A percentile compares a stretch with the other conserved stretches of the same genome.
Evolutionary conservation across 2,888 invertebrate species (phyloP).

Genomic region (Drosophila niveifrons): DNA sequence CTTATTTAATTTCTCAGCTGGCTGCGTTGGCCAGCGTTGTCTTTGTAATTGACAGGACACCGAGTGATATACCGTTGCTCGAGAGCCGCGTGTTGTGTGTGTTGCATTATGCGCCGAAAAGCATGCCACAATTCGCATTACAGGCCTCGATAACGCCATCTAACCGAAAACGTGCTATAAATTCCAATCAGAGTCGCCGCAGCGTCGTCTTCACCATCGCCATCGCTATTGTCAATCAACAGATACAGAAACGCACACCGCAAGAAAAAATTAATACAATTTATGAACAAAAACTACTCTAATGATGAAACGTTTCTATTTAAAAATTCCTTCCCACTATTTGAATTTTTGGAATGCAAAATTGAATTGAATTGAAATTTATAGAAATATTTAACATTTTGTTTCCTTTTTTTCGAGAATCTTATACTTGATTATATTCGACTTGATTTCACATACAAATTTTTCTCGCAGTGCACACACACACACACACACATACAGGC

Average conservation of each 20-base stretch:
- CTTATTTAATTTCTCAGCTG: slow-evolving; percentile 74
- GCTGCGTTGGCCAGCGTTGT: slow-evolving; percentile 42
- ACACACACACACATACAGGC: slow-evolving; percentile 4
- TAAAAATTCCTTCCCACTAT: too few species aligned
- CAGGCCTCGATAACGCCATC: slow-evolving; percentile 51
- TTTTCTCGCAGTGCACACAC: slow-evolving; percentile 9
- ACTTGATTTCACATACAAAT: too few species aligned
- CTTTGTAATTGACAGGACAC: slow-evolving; percentile 66
- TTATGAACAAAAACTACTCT: not conserved
- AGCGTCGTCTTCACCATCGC: slow-evolving; percentile 23
- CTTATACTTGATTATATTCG: too few species aligned
- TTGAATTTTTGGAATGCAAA: too few species aligned
- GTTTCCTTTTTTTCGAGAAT: too few species aligned
- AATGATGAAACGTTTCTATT: too few species aligned
- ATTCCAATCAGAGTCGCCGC: slow-evolving; percentile 68
- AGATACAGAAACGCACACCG: slow-evolving; percentile 21
- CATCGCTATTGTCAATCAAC: slow-evolving; percentile 64
- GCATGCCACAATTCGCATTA: slow-evolving; percentile 35
- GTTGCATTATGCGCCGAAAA: slow-evolving; percentile 43
- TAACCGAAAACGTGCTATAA: slow-evolving; percentile 69
- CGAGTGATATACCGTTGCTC: slow-evolving; percentile 41
- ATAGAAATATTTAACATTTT: too few species aligned
- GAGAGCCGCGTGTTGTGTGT: not conserved
- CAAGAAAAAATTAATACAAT: not conserved
- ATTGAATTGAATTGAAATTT: too few species aligned